Evolutionary conservation across 2,797 vertebrate species (phyloP), one percentile per base, ranked within the genome.

Genomic region (Cryptoblepharus egeriae): DNA sequence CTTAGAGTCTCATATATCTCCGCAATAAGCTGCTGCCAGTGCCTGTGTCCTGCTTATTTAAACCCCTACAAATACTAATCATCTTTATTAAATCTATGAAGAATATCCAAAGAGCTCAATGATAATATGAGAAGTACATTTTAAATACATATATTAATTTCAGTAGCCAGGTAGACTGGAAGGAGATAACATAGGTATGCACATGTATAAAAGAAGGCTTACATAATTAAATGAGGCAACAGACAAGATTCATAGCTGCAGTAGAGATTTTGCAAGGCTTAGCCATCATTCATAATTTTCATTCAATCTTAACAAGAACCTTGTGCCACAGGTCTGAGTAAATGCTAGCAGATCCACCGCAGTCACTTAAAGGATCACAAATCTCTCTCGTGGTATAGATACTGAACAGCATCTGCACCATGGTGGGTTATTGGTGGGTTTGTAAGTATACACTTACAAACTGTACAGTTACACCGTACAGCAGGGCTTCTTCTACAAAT

Each of bases 1-100:
- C 75, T 79, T 83, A 57, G 18, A 88, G 93, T 91, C 91, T 87
- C 82, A 61, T 87, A 91, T 89, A 91, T 90, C 92, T 90, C 89
- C 77, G 92, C 90, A 93, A 94, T 83, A 90, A 65, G 87, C 58
- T 85, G 87, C 55, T 79, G 63, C 67, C 57, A 58, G 57, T 6
- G 37, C 58, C 90, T 79, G 72, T 61, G 28, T 37, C 20, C 79
- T 85, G 82, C 90, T 92, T 93, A 91, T 89, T 88, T 75, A 2
- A 87, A 42, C 82, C 89, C 89, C 87, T 80, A 76, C 58, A 77
- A 93, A 71, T 49, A 69, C 52, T 85, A 86, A 85, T 20, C 12
- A 79, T 13, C 83, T 60, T 61, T 80, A 71, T 82, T 77, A 58
- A 45, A 30, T 18, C 39, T 79, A 78, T 39, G 70, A 67, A 79